Conservation (phyloP, 1,140 invertebrate species). For the Drosophila auraria region DNA sequence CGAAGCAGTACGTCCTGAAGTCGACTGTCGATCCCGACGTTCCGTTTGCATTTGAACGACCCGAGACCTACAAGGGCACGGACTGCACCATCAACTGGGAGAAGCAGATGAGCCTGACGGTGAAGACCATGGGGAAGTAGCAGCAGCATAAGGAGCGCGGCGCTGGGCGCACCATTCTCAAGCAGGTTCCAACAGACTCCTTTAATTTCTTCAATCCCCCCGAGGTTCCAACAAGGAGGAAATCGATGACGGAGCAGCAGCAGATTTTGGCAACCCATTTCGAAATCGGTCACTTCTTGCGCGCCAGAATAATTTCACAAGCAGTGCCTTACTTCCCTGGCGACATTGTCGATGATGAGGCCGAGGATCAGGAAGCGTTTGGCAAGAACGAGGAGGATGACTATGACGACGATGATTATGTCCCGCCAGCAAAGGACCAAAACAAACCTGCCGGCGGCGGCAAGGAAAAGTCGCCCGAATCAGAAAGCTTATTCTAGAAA, state of each 20-base stretch:
- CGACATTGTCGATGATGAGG: conserved; percentile 92
- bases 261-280: conserved; percentile 95
- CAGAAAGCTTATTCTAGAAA: conserved; percentile 53
- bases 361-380: conserved; percentile 86
- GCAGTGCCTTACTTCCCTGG: conserved; percentile 98
- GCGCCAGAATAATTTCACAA: conserved; percentile 95
- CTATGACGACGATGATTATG: conserved; percentile 82
- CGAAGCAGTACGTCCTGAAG: conserved; percentile 98
- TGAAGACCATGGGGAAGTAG: conserved; percentile 98
- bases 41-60: conserved; percentile 98
- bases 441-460: conserved; percentile 53
- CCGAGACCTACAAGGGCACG: conserved; percentile 97
- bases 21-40: conserved; percentile 95
- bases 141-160: conserved; percentile 72
- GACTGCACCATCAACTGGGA: conserved; percentile 97
- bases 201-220: conserved; percentile 99
- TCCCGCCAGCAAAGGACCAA: conserved; percentile 53
- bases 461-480: conserved; percentile 67
- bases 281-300: conserved; percentile 99
- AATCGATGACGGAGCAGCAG: conserved; percentile 89
- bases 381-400: conserved; percentile 84
- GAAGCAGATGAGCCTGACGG: conserved; percentile 96
- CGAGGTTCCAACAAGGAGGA: conserved; percentile 88
- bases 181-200: conserved; percentile 96
- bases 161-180: conserved; percentile 90